Base-by-base conservation (phyloP, 2,888 invertebrate genomes). In the Papilio demoleus region DNA sequence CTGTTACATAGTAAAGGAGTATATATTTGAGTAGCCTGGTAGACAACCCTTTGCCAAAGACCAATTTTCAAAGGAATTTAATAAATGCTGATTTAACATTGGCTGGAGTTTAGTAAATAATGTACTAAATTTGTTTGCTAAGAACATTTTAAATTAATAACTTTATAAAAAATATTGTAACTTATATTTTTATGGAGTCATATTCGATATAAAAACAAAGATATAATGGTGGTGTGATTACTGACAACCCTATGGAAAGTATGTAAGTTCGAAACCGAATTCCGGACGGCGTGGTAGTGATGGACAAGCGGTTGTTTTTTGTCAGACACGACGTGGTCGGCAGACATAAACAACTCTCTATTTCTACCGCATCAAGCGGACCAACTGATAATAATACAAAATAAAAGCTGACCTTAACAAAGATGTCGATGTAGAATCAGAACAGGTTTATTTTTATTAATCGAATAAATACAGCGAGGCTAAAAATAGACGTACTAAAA, bases 301-400 rank as follows among this genome's bases (percentile, higher is more conserved):
- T 47, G 40, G 63, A 64, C 40, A 34, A 63, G 31, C 64, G 58
- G 47, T 27, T 62, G 63, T 68, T 68, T 68, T 68, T 64, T 64
- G 64, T 64, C 64, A 11, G 38, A 6, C 38, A 12, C 47, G 65
- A 72, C 76, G 73, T 72, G 74, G 68, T 70, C 67, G 9, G 67
- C 74, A 73, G 72, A 77, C 73, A 73, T 77, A 77, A 77, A 77
- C 77, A 77, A 77, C 77, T 77, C 76, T 77, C 76, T 74, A 74
- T 77, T 75, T 77, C 77, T 68, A 73, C 53, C 31, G 45, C 42
- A 38, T 38, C 47, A 36, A n/a, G 11, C 31, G 12, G 45, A 19
- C 59, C 22, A 19, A 40, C 19, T 12, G 1, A 27, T 5, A 27
- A 9, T 19, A 22, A 17, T 19, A 36, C 47, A 53, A 31, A 17